Percentiles rank a stretch among this genome's conserved stretches.
Conservation (phyloP, 1,140 invertebrate genomes). For the Drosophila kikkawai region DNA sequence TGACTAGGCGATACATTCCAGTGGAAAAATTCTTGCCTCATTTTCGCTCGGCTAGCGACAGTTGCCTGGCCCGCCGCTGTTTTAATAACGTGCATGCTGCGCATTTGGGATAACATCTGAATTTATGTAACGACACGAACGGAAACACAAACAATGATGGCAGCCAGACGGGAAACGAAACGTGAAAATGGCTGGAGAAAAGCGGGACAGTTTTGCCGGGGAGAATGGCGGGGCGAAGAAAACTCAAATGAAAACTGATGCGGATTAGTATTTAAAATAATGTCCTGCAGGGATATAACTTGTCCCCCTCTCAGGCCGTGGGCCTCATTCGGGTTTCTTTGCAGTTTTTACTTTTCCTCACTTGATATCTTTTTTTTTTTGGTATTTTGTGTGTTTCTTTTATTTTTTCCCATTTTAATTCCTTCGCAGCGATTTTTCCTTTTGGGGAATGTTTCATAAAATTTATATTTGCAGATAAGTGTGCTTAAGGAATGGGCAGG, state of each 20-base stretch:
- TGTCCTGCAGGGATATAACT: conserved; percentile 85
- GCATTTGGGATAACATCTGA: conserved; percentile 84
- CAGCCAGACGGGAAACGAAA: conserved; percentile 60
- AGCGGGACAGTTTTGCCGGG: background rate
- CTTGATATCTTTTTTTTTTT: conserved; percentile 67
- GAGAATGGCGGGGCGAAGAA: conserved; percentile 17
- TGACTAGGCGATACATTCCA: background rate
- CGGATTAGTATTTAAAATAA: conserved; percentile 85
- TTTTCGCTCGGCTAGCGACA: conserved; percentile 52
- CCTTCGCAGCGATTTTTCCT: conserved; percentile 56
- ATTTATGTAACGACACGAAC: conserved; percentile 77
- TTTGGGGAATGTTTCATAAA: conserved; percentile 78
- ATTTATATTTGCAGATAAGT: conserved; percentile 80
- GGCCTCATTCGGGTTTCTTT: conserved; percentile 45
- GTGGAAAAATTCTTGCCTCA: conserved; percentile 10
- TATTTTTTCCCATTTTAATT: conserved; percentile 73
- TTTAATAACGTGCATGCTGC: conserved; percentile 83
- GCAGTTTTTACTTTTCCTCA: conserved; percentile 52
- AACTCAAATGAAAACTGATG: conserved; percentile 84
- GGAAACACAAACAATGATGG: conserved; percentile 74
- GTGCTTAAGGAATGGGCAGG: conserved; percentile 26
- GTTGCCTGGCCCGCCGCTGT: conserved; percentile 23
- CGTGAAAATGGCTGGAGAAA: conserved; percentile 32
- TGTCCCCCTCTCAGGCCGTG: conserved; percentile 58
- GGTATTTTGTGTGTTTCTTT: conserved; percentile 53